Percentiles rank a stretch among this genome's conserved stretches.
Evolutionary conservation across 2,113 vertebrate species (phyloP).

Genomic region (Tapirus terrestris): DNA sequence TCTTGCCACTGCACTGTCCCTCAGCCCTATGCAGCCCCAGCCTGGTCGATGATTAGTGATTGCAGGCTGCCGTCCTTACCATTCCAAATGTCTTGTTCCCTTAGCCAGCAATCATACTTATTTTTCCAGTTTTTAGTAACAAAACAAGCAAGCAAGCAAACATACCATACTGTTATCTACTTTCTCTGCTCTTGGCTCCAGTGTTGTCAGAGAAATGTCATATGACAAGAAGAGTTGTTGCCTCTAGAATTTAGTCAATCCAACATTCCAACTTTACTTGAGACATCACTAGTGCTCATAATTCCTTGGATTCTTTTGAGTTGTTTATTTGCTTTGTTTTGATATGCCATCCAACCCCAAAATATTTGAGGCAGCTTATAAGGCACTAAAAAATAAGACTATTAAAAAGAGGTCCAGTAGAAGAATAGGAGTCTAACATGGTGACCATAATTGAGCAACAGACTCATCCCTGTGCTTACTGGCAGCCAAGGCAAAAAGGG

Average conservation of each 20-base stretch:
- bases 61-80: background rate
- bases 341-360: background rate
- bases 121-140: background rate
- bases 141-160: background rate
- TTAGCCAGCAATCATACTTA: background rate
- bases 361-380: background rate
- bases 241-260: background rate
- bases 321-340: background rate
- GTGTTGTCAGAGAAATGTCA: background rate
- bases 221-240: no score
- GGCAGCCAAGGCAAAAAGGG: background rate
- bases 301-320: background rate
- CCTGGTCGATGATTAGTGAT: rapidly evolving
- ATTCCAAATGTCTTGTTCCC: background rate
- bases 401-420: background rate
- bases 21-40: no score
- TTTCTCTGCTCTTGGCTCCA: background rate
- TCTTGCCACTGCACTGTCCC: rapidly evolving
- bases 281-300: background rate
- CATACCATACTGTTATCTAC: rapidly evolving
- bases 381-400: background rate
- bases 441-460: background rate
- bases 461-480: background rate
- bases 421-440: background rate
- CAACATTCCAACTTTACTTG: rapidly evolving